Conservation (phyloP, 2,797 vertebrate genomes). For the Leuciscus waleckii region DNA sequence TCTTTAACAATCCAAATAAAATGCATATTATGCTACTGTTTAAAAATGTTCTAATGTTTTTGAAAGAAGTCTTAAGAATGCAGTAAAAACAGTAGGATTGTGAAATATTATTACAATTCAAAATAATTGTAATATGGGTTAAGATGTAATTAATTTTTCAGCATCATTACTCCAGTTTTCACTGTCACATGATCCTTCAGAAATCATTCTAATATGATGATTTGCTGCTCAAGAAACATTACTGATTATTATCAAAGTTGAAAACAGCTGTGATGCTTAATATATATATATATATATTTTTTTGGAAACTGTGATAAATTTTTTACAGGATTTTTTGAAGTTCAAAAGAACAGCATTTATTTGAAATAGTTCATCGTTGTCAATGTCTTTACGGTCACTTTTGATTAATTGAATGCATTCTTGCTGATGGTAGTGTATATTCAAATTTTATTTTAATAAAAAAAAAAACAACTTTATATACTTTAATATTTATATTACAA, state of each 20-base stretch:
- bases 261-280: no score
- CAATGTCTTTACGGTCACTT: background rate
- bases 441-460: no score
- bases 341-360: background rate
- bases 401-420: no score
- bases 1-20: background rate
- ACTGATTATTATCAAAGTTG: no score
- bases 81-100: no score
- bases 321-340: background rate
- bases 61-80: background rate
- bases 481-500: background rate
- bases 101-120: no score
- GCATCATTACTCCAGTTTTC: background rate
- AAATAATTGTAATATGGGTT: no score
- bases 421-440: no score
- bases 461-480: background rate
- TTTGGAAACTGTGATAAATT: no score
- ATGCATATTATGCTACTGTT: background rate
- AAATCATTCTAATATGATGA: background rate
- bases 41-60: background rate
- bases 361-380: background rate
- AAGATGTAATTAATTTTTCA: background rate
- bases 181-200: background rate
- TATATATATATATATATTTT: no score
- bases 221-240: background rate